Base-by-base conservation (phyloP, 1,140 invertebrate genomes). In the Cotesia vestalis region DNA sequence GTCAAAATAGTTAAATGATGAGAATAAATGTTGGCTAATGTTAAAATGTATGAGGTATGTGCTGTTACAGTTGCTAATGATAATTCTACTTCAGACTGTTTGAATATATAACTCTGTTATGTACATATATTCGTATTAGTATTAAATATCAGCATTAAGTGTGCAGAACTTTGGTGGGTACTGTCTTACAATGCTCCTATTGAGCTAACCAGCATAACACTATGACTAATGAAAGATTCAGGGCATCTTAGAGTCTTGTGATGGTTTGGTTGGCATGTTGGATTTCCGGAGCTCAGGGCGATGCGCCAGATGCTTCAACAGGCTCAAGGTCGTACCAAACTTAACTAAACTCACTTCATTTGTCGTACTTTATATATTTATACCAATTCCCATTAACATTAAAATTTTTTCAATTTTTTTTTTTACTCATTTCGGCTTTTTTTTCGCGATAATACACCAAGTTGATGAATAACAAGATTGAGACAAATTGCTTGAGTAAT, bases 1-100 rank as follows among this genome's bases (percentile, higher is more conserved):
- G 75, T 79, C 78, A 75, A 76, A 79, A 79, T 81, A 78, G 77
- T 75, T 76, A 59, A 63, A 74, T 69, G 74, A 78, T 81, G 80
- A 81, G 72, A 52, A 51, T 46, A 59, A 71, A 52, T 17, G 52
- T 71, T 71, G 69, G 51, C 61, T 36, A 71, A 71, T 66, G 46
- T 64, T 8, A 11, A 34, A 11, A 53, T 6, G 9, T 36, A 46
- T 46, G 40, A 46, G 40, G 40, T 6, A 46, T 46, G 40, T 11
- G 40, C 11, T 6, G 40, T 6, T 6, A 46, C 11, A 6, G 40
- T 0, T 5, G 11, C 40, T 46, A 5, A 46, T 6, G 40, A 46
- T 46, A 9, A 46, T 46, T 46, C 40, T 46, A 11, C 6, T 6
- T 46, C 40, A 11, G 40, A 6, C 8, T 4, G 40, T 27, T 27